Evolutionary conservation across 2,797 vertebrate species (phyloP).

Genomic region (Lithobates pipiens): DNA sequence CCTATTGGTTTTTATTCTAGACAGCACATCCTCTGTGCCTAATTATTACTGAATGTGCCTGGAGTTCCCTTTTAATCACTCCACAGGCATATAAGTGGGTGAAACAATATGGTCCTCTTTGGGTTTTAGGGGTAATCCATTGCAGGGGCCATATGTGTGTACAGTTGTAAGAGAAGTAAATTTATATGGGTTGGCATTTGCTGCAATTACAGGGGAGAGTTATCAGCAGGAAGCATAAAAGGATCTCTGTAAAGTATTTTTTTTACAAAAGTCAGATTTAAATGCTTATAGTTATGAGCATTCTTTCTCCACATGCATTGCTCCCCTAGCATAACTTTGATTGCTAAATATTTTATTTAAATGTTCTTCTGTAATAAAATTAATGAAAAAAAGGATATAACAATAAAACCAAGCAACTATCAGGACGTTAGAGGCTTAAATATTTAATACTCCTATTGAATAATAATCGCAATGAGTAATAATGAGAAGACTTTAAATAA

Average conservation of each 20-base stretch:
- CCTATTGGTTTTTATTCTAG: too few relatives aligned
- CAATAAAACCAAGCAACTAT: constrained; percentile 26
- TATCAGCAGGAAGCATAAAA: neutral
- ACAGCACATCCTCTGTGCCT: too few relatives aligned
- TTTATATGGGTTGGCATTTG: neutral
- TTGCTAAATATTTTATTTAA: constrained; percentile 44
- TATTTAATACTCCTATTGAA: constrained; percentile 46
- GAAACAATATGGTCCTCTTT: too few relatives aligned
- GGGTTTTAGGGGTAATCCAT: too few relatives aligned
- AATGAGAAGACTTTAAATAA: constrained; percentile 27
- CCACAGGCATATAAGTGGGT: too few relatives aligned
- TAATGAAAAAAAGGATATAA: constrained; percentile 18
- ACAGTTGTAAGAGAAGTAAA: too few relatives aligned
- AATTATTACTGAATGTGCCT: too few relatives aligned
- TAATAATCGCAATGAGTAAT: constrained; percentile 29
- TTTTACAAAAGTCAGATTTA: neutral
- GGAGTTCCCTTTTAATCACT: too few relatives aligned
- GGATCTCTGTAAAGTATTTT: neutral
- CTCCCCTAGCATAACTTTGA: constrained; percentile 11
- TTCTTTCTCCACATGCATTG: constrained; percentile 5
- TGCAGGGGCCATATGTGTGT: too few relatives aligned
- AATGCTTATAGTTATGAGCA: neutral
- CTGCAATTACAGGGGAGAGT: too few relatives aligned
- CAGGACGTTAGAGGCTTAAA: constrained; percentile 25
- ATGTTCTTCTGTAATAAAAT: constrained; percentile 40